Evolutionary conservation across 1,140 invertebrate genomes (phyloP), one percentile per base, ranked within the genome.

Genomic region (Monochamus saltuarius): DNA sequence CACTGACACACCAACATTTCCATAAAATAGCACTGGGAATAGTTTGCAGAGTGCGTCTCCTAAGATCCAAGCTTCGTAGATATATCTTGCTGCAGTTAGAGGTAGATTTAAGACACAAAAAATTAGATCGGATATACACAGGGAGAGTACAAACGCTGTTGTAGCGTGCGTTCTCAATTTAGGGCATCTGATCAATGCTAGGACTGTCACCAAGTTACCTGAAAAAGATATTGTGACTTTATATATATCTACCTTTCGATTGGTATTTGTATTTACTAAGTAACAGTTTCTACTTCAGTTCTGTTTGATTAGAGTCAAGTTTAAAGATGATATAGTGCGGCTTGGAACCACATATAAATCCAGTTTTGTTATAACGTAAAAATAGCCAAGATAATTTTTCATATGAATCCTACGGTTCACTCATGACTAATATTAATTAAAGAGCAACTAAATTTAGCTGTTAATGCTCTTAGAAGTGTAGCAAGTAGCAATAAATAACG

Each of bases 21-120:
- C 91, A 75, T 94, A 94, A 77, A 94, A 93, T 66, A 94, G 87
- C 61, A 94, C 87, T 0, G 92, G 91, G 77, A 94, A 95, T 71
- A 94, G 82, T 74, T 86, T 84, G 75, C 92, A 94, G 10, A 93
- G 80, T 1, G 82, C 81, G 1, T 87, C 84, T 1, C 91, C 91
- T n/a, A 93, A 80, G 34, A 88, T 82, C 92, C 92, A 95, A 55
- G 84, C 84, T 77, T 91, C 84, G 71, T 89, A 82, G 66, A 91
- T 87, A 76, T 89, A 94, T 71, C 91, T 82, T 67, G 86, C 87
- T 14, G 90, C 90, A 1, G 90, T 93, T 39, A 94, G 78, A 0
- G 92, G 92, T 62, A 95, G 79, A 78, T 92, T 93, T 64, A 94
- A 84, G 36, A 84, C 81, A 70, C 90, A 92, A 77, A 94, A 95